phyloP scores from a whole-genome alignment of 2,797 vertebrate species.

The Lepilemur ruficaudatus region DNA sequence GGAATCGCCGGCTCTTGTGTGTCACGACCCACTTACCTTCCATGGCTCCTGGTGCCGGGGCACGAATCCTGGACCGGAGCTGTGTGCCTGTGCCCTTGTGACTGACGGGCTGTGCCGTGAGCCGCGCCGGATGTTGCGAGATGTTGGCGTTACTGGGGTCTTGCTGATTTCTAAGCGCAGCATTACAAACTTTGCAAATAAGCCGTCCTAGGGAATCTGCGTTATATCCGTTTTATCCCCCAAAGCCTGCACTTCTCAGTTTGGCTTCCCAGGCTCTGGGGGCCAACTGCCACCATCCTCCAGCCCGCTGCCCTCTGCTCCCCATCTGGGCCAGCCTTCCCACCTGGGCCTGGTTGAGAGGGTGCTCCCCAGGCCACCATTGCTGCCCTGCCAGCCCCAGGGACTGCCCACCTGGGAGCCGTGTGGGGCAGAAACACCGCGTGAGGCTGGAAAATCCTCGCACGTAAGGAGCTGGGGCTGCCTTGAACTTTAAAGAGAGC shows the following conservation, averaged over 20 bases:
- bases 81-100: rapidly evolving
- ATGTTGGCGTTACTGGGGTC: not conserved
- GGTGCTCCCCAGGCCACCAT: rapidly evolving
- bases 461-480: rapidly evolving
- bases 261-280: not conserved
- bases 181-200: rapidly evolving
- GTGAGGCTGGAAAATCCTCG: not conserved
- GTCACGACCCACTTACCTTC: not conserved
- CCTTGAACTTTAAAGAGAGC: not conserved
- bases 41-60: rapidly evolving
- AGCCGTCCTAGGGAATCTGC: no score
- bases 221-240: rapidly evolving
- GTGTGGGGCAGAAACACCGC: not conserved
- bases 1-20: not conserved
- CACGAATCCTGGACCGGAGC: rapidly evolving
- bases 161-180: rapidly evolving
- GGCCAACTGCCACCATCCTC: rapidly evolving
- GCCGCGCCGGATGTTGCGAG: rapidly evolving
- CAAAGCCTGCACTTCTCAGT: not conserved
- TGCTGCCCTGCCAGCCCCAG: not conserved
- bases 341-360: no score
- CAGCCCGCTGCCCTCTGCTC: rapidly evolving
- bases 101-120: rapidly evolving
- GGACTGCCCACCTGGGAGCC: not conserved
- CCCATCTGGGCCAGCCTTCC: rapidly evolving